Conservation (phyloP, 2,797 vertebrate species). For the Enteromius radiatus region DNA sequence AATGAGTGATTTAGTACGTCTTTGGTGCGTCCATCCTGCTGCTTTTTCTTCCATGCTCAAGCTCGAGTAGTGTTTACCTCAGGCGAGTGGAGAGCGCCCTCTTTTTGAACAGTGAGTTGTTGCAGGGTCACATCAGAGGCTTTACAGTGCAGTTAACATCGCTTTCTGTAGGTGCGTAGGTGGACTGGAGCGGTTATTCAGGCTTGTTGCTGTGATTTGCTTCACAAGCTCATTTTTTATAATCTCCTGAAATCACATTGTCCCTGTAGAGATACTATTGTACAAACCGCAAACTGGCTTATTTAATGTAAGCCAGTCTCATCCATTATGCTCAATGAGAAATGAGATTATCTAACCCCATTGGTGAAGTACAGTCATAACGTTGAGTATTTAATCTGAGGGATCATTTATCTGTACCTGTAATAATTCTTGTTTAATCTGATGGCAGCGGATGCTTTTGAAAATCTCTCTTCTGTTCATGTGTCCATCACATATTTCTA, state of each 20-base stretch:
- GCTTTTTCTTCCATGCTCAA: background rate
- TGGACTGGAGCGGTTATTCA: background rate
- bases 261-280: background rate
- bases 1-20: background rate
- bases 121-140: background rate
- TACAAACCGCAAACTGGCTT: constrained; percentile 9
- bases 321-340: constrained; percentile 29
- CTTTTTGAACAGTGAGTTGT: background rate
- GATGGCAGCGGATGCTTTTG: constrained; percentile 11
- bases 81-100: background rate
- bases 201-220: constrained; percentile 4
- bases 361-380: constrained; percentile 4
- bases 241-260: constrained; percentile 29
- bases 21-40: background rate
- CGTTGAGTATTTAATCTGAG: constrained; percentile 15
- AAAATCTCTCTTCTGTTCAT: background rate
- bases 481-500: background rate
- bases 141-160: background rate
- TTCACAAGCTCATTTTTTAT: constrained; percentile 25
- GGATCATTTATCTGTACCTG: constrained; percentile 31
- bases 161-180: background rate
- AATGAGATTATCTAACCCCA: constrained; percentile 19
- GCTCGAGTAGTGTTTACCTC: background rate
- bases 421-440: constrained; percentile 29
- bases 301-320: constrained; percentile 33